Percentiles rank a stretch among this genome's conserved stretches.
phyloP scores from a whole-genome alignment of 1,140 invertebrate species.

The Drosophila nannoptera region DNA sequence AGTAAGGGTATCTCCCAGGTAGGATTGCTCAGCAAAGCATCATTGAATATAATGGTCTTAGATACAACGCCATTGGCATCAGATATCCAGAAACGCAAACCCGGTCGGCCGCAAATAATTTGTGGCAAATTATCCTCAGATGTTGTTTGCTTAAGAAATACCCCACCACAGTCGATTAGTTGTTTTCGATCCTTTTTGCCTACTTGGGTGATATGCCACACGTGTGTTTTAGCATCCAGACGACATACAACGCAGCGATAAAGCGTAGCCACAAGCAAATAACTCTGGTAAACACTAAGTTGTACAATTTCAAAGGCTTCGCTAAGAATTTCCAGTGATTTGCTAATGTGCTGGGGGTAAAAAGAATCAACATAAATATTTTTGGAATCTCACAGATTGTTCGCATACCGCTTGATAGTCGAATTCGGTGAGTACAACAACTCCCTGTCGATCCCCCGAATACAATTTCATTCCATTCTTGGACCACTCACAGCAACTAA shows the following conservation, averaged over 20 bases:
- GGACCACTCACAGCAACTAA: conserved; percentile 92
- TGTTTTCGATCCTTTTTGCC: conserved; percentile 92
- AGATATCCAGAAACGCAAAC: conserved; percentile 89
- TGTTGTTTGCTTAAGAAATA: conserved; percentile 52
- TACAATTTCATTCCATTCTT: conserved; percentile 95
- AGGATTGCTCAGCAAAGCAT: conserved; percentile 82
- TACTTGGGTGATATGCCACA: conserved; percentile 86
- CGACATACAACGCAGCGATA: conserved; percentile 89
- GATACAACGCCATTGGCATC: conserved; percentile 87
- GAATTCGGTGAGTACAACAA: conserved; percentile 92
- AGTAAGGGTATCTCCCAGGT: conserved; percentile 83
- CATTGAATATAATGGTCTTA: conserved; percentile 92
- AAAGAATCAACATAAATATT: not conserved
- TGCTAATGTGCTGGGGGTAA: conserved; percentile 87
- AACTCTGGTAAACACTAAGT: conserved; percentile 88
- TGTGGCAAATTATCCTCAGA: conserved; percentile 25
- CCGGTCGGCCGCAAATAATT: conserved; percentile 84
- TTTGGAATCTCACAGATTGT: too few relatives aligned
- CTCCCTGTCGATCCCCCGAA: conserved; percentile 90
- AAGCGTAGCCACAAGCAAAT: conserved; percentile 88
- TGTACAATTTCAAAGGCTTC: conserved; percentile 92
- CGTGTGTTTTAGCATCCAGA: conserved; percentile 79
- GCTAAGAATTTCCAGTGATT: conserved; percentile 89
- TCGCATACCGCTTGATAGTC: conserved; percentile 89
- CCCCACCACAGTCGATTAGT: conserved; percentile 77